phyloP scores from a whole-genome alignment of 2,113 vertebrate species.

The Todiramphus saurophagus region DNA sequence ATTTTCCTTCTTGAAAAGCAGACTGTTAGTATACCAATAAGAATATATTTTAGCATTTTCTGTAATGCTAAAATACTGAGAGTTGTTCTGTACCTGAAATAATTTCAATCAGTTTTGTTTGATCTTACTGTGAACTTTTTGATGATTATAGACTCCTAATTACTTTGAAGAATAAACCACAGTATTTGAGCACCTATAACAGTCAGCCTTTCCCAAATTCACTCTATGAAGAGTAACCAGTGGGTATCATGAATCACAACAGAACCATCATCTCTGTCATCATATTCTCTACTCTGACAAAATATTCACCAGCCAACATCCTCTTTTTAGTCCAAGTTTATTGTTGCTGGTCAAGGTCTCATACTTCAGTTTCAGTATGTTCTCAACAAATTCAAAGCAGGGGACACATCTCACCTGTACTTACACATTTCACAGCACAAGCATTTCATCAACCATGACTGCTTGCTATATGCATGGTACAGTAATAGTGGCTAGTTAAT shows the following conservation, averaged over 20 bases:
- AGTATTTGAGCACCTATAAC: background rate
- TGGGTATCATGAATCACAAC: background rate
- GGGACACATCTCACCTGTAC: background rate
- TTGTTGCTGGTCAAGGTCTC: background rate
- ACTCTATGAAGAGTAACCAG: background rate
- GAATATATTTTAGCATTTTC: background rate
- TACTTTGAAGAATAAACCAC: background rate
- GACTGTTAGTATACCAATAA: background rate
- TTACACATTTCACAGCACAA: background rate
- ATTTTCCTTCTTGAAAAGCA: background rate
- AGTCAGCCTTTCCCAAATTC: background rate
- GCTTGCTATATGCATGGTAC: background rate
- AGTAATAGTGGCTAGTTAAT: background rate
- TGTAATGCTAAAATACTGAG: background rate
- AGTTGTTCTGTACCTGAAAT: background rate
- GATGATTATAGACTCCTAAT: background rate
- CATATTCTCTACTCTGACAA: background rate
- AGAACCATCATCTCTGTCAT: background rate
- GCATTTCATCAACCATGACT: background rate
- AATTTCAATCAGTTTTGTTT: background rate
- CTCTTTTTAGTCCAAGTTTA: background rate
- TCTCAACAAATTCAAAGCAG: background rate
- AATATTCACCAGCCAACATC: background rate
- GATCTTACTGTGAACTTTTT: background rate
- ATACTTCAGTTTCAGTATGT: background rate